phyloP scores from a whole-genome alignment of 2,888 invertebrate genomes.

The Acanthosepion esculentum region DNA sequence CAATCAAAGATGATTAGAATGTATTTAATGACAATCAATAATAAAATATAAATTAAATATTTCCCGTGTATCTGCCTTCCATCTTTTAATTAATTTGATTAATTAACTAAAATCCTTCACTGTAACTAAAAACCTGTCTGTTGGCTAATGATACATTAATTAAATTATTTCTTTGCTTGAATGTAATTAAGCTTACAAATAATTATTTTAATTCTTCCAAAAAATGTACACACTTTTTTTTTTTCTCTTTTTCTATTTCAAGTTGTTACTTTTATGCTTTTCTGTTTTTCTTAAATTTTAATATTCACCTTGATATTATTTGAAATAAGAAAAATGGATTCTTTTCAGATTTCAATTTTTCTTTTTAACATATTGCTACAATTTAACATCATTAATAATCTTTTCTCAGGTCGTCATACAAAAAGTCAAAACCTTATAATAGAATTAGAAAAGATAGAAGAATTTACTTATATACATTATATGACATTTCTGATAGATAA shows the following conservation, averaged over 20 bases:
- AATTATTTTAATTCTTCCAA: constrained; percentile 10
- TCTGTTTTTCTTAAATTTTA: background rate
- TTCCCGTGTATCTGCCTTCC: background rate
- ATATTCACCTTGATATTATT: background rate
- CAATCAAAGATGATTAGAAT: background rate
- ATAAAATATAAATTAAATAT: constrained; percentile 20
- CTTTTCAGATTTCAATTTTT: background rate
- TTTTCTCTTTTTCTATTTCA: background rate
- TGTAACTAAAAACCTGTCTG: background rate
- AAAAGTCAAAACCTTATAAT: too few relatives aligned
- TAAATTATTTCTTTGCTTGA: background rate
- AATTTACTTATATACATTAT: too few relatives aligned
- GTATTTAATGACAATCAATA: background rate
- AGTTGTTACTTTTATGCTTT: background rate
- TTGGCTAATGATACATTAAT: background rate
- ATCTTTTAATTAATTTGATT: constrained; percentile 33
- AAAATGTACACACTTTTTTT: background rate
- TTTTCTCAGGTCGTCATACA: background rate
- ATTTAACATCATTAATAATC: background rate
- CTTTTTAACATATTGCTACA: background rate
- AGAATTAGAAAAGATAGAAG: too few relatives aligned
- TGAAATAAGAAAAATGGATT: background rate
- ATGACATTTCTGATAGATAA: too few relatives aligned
- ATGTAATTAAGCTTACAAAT: constrained; percentile 12
- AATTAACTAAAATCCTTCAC: background rate